These are phyloP conservation scores for Pedetes capensis DNA, from an alignment of 2,113 vertebrate genomes.

Conservation along the genomic window DNA sequence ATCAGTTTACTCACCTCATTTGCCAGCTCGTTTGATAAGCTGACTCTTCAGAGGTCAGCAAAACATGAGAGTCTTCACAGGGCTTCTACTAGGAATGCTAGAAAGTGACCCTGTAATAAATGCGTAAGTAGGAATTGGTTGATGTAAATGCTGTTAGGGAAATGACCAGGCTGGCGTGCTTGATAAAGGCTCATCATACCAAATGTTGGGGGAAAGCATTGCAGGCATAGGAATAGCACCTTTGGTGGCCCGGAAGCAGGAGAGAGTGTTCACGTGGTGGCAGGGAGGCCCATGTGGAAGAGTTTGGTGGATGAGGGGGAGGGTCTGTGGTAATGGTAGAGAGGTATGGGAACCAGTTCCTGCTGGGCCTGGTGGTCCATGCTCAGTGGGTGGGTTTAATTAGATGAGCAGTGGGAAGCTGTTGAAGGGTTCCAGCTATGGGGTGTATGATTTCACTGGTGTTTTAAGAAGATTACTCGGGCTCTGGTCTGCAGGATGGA, in stretches of 20 bases:
- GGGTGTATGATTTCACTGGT: background rate
- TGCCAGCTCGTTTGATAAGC: background rate
- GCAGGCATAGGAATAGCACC: background rate
- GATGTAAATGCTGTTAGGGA: fast-evolving
- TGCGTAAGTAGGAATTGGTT: background rate
- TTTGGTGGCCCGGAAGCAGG: background rate
- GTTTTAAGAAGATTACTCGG: background rate
- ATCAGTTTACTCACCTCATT: background rate
- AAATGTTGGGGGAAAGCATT: background rate
- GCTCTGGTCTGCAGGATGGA: background rate
- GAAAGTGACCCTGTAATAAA: background rate
- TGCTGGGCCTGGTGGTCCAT: background rate
- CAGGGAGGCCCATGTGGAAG: background rate
- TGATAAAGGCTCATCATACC: background rate
- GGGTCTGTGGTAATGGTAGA: fast-evolving
- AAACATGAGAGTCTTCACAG: background rate
- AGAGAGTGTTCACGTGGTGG: background rate
- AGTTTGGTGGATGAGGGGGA: background rate
- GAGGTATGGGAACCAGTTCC: background rate
- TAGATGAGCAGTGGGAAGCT: background rate
- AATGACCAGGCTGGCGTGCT: background rate
- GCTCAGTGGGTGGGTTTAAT: background rate
- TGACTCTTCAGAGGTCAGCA: background rate
- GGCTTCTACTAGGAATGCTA: too few relatives aligned
- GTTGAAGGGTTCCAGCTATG: background rate